phyloP scores from a whole-genome alignment of 2,888 invertebrate genomes.

The Sarcophaga carnaria region DNA sequence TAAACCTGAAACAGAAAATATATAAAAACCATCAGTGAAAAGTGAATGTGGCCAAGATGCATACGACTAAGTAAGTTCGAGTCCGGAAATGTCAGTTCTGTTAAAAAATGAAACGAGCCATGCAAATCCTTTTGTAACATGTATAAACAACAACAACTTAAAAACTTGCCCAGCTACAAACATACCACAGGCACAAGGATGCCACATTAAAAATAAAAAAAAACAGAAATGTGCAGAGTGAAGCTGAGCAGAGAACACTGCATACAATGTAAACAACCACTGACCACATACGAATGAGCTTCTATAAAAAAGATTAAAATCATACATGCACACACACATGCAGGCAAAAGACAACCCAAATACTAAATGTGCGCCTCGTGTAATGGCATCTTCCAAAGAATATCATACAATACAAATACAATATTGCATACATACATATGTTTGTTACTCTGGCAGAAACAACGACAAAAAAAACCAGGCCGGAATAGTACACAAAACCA shows the following conservation, averaged over 20 bases:
- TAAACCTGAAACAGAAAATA: background rate
- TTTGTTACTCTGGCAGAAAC: background rate
- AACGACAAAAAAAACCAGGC: conserved; percentile 19
- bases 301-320: conserved; percentile 10
- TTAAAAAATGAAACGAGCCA: conserved; percentile 70
- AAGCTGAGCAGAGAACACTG: conserved; percentile 16
- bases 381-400: no score
- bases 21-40: conserved; percentile 54
- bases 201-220: background rate
- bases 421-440: no score
- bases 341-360: background rate
- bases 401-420: no score
- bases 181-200: background rate
- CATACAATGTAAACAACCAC: conserved; percentile 62
- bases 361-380: background rate
- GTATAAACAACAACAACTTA: conserved; percentile 57
- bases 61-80: conserved; percentile 57
- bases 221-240: background rate
- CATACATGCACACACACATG: background rate
- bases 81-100: conserved; percentile 54
- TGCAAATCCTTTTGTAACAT: conserved; percentile 72
- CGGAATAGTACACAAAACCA: no score
- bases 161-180: background rate
- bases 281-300: conserved; percentile 67
- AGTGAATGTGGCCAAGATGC: conserved; percentile 29